Evolutionary conservation across 2,113 vertebrate species (phyloP), one percentile per base, ranked within the genome.

Genomic region (Hystrix brachyura): DNA sequence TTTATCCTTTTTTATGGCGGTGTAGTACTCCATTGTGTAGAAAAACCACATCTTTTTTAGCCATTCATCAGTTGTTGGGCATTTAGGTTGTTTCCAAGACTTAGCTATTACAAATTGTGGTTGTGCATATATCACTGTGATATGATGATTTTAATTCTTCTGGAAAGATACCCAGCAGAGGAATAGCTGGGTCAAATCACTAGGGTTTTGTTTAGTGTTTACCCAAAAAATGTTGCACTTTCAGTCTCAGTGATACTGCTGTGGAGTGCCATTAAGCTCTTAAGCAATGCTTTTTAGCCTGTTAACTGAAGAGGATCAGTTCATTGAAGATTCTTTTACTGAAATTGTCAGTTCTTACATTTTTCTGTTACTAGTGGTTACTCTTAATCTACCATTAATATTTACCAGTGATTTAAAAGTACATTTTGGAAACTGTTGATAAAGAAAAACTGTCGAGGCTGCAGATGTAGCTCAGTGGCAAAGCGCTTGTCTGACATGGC

Each of bases 381-480:
- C 78, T 0, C 21, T 92, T 38, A 90, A 17, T 93, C 97, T 25
- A 95, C 57, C 46, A 95, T 94, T 97, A 97, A 94, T 2, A 69
- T 55, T 21, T 57, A 65, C 23, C 34, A 48, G 27, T 72, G 81
- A 97, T 83, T 96, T 97, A 97, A 92, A 67, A 94, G 91, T n/a
- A 94, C 15, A 97, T 59, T 80, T 79, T 67, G 83, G n/a, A 67
- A 98, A 34, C 29, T 64, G 74, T 67, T 93, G 57, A 96, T 29
- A 92, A 57, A 96, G 89, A 65, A 96, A 96, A 12, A 90, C 79
- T 67, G 96, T 0, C 88, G 17, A 9, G 48, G 9, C 48, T 53
- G 29, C 14, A 18, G 29, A 79, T 53, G 48, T 78, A 51, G 46
- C 46, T 78, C 15, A 32, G 76, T 15, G 46, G 27, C 43, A 78